A percentile compares a stretch with the other conserved stretches of the same genome.
These are phyloP conservation scores for Erannis defoliaria DNA, from an alignment of 2,888 invertebrate genomes.

Conservation along the genomic window DNA sequence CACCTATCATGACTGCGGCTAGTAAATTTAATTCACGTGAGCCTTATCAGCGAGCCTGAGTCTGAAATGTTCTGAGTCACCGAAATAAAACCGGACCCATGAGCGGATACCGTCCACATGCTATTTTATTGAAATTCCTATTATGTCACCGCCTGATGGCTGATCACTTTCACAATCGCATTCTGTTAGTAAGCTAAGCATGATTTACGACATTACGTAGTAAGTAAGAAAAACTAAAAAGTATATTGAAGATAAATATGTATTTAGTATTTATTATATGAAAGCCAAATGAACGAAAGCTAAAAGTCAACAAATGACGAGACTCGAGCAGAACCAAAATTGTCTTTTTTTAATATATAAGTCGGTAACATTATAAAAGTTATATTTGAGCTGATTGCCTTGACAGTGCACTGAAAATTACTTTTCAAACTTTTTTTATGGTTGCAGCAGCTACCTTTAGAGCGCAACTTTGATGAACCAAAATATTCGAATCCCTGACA, in stretches of 20 bases:
- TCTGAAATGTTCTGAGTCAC: conserved; percentile 34
- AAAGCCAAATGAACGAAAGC: no score
- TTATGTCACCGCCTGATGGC: conserved; percentile 57
- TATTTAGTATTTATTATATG: no score
- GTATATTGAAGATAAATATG: no score
- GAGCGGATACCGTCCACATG: conserved; percentile 55
- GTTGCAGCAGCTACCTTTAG: background rate
- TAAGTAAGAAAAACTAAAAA: background rate
- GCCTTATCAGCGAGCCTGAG: background rate
- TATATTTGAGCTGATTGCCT: background rate
- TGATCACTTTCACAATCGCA: conserved; percentile 66
- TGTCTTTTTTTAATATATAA: no score
- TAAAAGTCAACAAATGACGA: no score
- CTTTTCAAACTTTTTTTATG: background rate
- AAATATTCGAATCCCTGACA: conserved; percentile 29
- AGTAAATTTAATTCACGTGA: no score
- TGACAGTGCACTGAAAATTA: background rate
- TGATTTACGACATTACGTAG: conserved; percentile 12
- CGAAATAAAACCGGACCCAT: conserved; percentile 52
- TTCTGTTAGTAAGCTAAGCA: conserved; percentile 19
- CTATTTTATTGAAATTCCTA: conserved; percentile 59
- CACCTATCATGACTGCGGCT: no score
- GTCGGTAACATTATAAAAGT: no score
- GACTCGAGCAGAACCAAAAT: no score
- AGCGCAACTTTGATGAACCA: conserved; percentile 47